Conservation (phyloP, 2,113 vertebrate genomes). For the Trogon surrucura region DNA sequence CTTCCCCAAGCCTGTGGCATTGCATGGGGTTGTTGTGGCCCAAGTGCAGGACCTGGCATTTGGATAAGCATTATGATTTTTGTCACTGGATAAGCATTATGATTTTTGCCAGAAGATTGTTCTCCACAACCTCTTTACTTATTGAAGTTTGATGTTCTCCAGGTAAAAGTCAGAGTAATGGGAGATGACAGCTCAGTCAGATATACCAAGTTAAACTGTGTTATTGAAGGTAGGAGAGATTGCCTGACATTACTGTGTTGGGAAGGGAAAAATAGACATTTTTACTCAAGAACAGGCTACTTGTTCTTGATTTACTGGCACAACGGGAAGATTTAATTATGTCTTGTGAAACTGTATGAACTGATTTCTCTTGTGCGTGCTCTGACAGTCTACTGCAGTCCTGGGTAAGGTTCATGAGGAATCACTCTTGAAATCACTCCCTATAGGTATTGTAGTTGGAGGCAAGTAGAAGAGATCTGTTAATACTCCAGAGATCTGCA, state of each 20-base stretch:
- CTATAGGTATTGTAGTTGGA: neutral
- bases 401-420: neutral
- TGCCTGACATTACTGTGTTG: neutral
- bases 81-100: neutral
- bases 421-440: neutral
- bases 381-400: neutral
- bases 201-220: neutral
- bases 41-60: too few relatives aligned
- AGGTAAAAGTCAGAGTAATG: neutral
- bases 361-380: neutral
- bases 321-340: neutral
- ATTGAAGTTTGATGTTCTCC: neutral
- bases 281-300: neutral
- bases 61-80: too few relatives aligned
- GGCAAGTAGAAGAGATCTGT: neutral
- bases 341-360: neutral
- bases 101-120: neutral
- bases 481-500: neutral
- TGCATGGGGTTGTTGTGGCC: too few relatives aligned
- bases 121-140: neutral
- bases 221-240: neutral
- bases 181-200: neutral
- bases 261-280: neutral
- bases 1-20: too few relatives aligned
- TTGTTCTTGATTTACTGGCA: neutral